These are phyloP conservation scores for Cecropterus lyciades DNA, from an alignment of 1,140 invertebrate genomes.

Conservation along the genomic window DNA sequence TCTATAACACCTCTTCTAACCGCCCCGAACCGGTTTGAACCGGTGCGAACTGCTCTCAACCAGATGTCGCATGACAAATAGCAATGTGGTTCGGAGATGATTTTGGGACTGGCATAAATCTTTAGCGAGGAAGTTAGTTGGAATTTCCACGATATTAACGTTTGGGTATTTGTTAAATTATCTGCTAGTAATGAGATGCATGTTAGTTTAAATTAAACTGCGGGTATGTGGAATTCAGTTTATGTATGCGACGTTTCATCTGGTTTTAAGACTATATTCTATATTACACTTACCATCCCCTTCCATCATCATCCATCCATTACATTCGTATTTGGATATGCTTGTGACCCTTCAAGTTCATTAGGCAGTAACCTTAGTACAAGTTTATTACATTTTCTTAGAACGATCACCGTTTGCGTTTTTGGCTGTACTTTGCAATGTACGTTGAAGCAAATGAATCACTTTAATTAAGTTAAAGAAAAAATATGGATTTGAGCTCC, in stretches of 20 bases:
- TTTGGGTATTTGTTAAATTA: conserved; percentile 29
- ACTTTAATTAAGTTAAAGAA: no score
- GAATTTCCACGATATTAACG: conserved; percentile 33
- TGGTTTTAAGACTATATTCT: neutral
- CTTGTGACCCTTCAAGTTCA: no score
- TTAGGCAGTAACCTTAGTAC: no score
- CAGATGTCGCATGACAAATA: conserved; percentile 69
- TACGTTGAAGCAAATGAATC: no score
- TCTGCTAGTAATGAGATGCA: conserved; percentile 27
- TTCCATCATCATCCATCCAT: no score
- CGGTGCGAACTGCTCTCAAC: conserved; percentile 46
- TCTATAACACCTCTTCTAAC: conserved; percentile 44
- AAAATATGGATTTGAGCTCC: no score
- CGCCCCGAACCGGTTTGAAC: conserved; percentile 47
- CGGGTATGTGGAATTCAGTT: conserved; percentile 10
- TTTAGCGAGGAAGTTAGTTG: conserved; percentile 40
- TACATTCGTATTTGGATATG: no score
- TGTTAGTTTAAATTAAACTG: conserved; percentile 28
- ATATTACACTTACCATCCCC: no score
- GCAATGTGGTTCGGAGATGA: conserved; percentile 59
- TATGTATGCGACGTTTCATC: conserved; percentile 4
- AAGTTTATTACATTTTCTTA: no score
- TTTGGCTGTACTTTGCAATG: no score
- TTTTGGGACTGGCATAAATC: conserved; percentile 58
- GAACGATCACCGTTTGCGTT: no score